Base-by-base conservation (phyloP, 2,113 vertebrate species). In the Alces alces region DNA sequence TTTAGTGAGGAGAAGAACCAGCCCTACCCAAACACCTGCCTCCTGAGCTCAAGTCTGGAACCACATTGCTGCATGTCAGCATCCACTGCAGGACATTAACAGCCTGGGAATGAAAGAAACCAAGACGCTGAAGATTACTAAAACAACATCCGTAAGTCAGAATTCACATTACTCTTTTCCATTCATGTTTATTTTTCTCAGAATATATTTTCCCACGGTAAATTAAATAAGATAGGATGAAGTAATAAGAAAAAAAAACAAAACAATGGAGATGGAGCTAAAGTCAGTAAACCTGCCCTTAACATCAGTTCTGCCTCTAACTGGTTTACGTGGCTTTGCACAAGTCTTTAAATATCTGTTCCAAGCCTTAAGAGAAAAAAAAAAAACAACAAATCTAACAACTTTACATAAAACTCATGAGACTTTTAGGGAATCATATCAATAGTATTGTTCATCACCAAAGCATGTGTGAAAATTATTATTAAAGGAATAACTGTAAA, bases 401-500 rank as follows among this genome's bases (percentile, higher is more conserved):
- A 54, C 28, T 33, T 60, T 96, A 70, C 19, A 58, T 89, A 55
- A 78, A 97, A 83, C 60, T 76, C 28, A 57, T 28, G 60, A 64
- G 15, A 7, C 15, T 66, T 93, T 89, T 76, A 66, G 43, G 25
- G 61, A 89, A 50, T 54, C 52, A 78, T 52, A 10, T 36, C 57
- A 95, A 84, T 58, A 13, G 57, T 25, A 76, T 78, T 94, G 83
- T 64, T 66, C 85, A 78, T 86, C 23, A 52, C 12, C 45, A 86
- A 83, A 91, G 82, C 25, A 47, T 25, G 6, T 78, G 0, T 21
- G 55, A 84, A 60, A 39, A 89, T 87, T 61, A 79, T 66, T 73
- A 85, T 79, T 86, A 33, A 90, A 96, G 25, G 47, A 93, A 43
- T 87, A 94, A 91, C 30, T 78, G 30, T 13, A 91, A 89, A 54